Percentiles rank a stretch among this genome's conserved stretches.
Evolutionary conservation across 2,888 invertebrate genomes (phyloP).

Genomic region (Chalcis sispes): DNA sequence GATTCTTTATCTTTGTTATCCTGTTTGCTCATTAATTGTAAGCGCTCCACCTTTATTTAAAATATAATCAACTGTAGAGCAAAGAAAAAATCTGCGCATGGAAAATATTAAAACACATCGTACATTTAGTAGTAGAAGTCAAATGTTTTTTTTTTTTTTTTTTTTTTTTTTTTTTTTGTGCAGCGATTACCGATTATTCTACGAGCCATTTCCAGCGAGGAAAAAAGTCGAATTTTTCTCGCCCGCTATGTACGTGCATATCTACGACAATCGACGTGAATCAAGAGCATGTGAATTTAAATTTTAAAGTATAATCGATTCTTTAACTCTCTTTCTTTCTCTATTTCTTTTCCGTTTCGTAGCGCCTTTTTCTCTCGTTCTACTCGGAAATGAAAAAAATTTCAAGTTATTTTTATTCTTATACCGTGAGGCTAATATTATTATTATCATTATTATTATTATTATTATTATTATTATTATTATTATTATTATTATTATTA

Average conservation of each 20-base stretch:
- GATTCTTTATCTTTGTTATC: too few relatives aligned
- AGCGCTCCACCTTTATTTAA: neutral
- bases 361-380: neutral
- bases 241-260: too few relatives aligned
- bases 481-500: too few relatives aligned
- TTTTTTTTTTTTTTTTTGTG: constrained; percentile 37
- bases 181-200: constrained; percentile 51
- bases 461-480: too few relatives aligned
- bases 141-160: too few relatives aligned
- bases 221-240: constrained; percentile 33
- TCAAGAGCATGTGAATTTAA: constrained; percentile 61
- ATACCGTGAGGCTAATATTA: too few relatives aligned
- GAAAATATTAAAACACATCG: neutral
- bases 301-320: constrained; percentile 70
- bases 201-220: constrained; percentile 49
- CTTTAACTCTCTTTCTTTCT: constrained; percentile 15
- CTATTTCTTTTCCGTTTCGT: neutral
- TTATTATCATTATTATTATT: too few relatives aligned
- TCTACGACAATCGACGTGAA: constrained; percentile 64
- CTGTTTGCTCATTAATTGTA: too few relatives aligned
- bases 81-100: too few relatives aligned
- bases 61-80: neutral
- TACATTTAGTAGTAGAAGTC: neutral
- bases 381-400: too few relatives aligned
- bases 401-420: too few relatives aligned